Evolutionary conservation across 23 tunicate species (phyloP).

Genomic region (Trididemnum nubilum): DNA sequence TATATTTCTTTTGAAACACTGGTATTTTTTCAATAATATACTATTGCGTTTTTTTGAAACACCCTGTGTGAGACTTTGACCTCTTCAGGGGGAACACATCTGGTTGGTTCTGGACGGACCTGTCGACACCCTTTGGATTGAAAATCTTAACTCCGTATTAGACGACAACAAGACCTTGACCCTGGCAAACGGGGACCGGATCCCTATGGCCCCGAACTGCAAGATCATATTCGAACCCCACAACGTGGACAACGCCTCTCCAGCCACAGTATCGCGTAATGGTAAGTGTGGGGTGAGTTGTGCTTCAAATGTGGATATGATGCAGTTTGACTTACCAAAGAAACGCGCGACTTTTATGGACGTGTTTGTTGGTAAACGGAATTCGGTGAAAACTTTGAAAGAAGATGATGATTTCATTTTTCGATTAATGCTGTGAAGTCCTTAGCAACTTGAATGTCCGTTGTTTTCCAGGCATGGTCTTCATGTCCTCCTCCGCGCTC

Average conservation of each 20-base stretch:
- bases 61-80: too few species aligned
- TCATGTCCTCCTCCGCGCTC: constrained; percentile 85
- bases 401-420: neutral
- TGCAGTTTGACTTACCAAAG: too few species aligned
- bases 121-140: constrained; percentile 87
- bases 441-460: too few species aligned
- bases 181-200: constrained; percentile 86
- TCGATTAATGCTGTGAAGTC: too few species aligned
- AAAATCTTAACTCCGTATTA: constrained; percentile 80
- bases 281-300: constrained; percentile 49
- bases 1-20: too few species aligned
- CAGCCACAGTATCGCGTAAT: constrained; percentile 91
- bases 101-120: constrained; percentile 92
- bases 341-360: neutral
- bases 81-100: constrained; percentile 71
- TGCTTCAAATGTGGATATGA: too few species aligned
- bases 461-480: constrained; percentile 89
- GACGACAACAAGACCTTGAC: constrained; percentile 92
- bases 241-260: constrained; percentile 89
- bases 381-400: neutral
- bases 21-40: too few species aligned
- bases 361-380: neutral
- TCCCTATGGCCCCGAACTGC: constrained; percentile 90
- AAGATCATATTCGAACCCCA: constrained; percentile 90
- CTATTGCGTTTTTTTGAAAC: too few species aligned